Percentiles rank a stretch among this genome's conserved stretches.
phyloP scores from a whole-genome alignment of 2,888 invertebrate species.

The Agonopterix alstromeriana region DNA sequence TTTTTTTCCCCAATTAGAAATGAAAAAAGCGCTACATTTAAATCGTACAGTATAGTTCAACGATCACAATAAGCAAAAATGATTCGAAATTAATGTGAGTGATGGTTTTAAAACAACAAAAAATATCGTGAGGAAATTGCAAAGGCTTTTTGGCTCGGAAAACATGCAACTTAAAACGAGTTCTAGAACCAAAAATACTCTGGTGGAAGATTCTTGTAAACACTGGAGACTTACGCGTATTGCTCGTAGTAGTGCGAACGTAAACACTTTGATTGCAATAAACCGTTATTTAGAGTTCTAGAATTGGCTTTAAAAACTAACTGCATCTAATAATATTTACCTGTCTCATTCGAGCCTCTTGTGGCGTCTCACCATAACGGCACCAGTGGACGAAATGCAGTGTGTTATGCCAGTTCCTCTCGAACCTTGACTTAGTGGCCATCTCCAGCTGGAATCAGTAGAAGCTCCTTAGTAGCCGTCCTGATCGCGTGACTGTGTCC shows the following conservation, averaged over 20 bases:
- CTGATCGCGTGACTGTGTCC: constrained; percentile 33
- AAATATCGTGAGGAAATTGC: constrained; percentile 29
- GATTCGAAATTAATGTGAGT: not conserved
- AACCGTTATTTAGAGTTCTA: constrained; percentile 19
- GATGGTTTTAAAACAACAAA: not conserved
- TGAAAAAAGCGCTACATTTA: constrained; percentile 22
- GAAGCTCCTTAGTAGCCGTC: constrained; percentile 71
- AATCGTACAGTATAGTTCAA: constrained; percentile 25
- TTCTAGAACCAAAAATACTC: constrained; percentile 37
- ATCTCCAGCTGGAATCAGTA: constrained; percentile 76
- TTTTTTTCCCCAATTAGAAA: constrained; percentile 10
- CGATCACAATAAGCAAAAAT: constrained; percentile 33
- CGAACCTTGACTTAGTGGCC: constrained; percentile 76
- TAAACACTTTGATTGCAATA: not conserved
- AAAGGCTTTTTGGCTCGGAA: constrained; percentile 28
- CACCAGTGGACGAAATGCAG: constrained; percentile 84
- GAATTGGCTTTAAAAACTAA: constrained; percentile 15
- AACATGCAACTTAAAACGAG: constrained; percentile 33
- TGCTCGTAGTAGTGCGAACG: not conserved
- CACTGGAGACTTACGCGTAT: not conserved
- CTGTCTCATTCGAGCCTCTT: constrained; percentile 82
- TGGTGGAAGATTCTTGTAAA: not conserved
- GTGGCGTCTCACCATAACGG: constrained; percentile 81
- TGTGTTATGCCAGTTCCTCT: constrained; percentile 81
- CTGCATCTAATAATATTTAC: constrained; percentile 48